These are phyloP conservation scores for Hexactinellida sp. DNA, from an alignment of 37 sponge, comb jelly and placozoan species.

Conservation along the genomic window DNA sequence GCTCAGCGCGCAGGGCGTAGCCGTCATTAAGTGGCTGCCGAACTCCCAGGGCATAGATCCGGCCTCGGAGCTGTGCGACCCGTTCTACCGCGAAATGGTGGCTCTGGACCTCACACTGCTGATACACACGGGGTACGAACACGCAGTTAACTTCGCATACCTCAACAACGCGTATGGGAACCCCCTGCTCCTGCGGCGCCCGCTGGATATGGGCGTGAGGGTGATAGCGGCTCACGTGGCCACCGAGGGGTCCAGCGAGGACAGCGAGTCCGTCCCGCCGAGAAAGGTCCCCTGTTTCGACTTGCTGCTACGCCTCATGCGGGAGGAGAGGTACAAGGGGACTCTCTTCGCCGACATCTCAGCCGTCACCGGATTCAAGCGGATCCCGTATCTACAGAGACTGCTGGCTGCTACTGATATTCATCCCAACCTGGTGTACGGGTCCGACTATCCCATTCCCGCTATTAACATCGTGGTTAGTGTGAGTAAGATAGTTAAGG, in stretches of 20 bases:
- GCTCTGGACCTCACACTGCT: constrained; percentile 64
- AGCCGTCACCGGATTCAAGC: constrained; percentile 47
- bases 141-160: constrained; percentile 63
- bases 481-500: not conserved
- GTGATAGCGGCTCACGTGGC: constrained; percentile 83
- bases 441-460: constrained; percentile 80
- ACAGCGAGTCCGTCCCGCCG: constrained; percentile 23
- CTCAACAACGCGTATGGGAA: constrained; percentile 68
- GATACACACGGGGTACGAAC: constrained; percentile 63
- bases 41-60: constrained; percentile 74
- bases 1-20: constrained; percentile 42
- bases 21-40: constrained; percentile 84
- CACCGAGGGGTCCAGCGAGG: constrained; percentile 44
- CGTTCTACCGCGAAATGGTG: constrained; percentile 59
- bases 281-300: constrained; percentile 32
- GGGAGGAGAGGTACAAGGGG: constrained; percentile 40
- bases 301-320: constrained; percentile 55
- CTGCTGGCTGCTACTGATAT: constrained; percentile 46
- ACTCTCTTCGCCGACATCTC: constrained; percentile 76
- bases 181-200: constrained; percentile 58
- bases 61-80: constrained; percentile 34
- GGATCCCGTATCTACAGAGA: constrained; percentile 37
- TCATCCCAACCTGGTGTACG: constrained; percentile 61
- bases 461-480: constrained; percentile 66
- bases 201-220: constrained; percentile 64